These are phyloP conservation scores for Pollenia angustigena DNA, from an alignment of 2,888 invertebrate genomes.

Conservation along the genomic window DNA sequence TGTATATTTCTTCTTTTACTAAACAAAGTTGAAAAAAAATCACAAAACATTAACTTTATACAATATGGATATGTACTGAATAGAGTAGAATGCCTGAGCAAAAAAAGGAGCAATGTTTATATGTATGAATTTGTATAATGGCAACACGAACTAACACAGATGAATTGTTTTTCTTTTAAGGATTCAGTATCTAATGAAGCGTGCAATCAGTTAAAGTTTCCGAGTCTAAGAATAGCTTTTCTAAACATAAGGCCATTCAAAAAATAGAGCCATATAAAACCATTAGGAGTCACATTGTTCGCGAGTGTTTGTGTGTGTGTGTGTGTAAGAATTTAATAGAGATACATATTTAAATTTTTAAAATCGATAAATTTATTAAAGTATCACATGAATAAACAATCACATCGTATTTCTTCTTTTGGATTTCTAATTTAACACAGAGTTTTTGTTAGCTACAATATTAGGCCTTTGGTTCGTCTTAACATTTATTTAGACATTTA, in stretches of 20 bases:
- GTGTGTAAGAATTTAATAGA: slow-evolving; percentile 31
- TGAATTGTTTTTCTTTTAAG: slow-evolving; percentile 43
- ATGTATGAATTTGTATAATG: background rate
- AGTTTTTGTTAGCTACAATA: background rate
- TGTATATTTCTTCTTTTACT: background rate
- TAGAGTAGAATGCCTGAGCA: background rate
- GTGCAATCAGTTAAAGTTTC: slow-evolving; percentile 64
- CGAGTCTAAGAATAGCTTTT: slow-evolving; percentile 30
- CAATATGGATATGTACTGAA: slow-evolving; percentile 16
- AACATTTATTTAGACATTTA: too few species aligned
- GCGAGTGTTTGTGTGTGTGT: too few species aligned
- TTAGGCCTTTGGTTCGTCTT: slow-evolving; percentile 30
- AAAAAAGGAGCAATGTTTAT: slow-evolving; percentile 1
- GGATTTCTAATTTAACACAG: background rate
- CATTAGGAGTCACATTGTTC: background rate
- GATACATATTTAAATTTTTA: slow-evolving; percentile 50
- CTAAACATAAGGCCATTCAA: slow-evolving; percentile 19
- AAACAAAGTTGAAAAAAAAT: slow-evolving; percentile 6
- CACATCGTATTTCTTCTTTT: background rate
- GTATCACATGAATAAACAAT: slow-evolving; percentile 38
- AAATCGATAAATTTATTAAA: slow-evolving; percentile 55
- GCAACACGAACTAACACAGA: slow-evolving; percentile 3
- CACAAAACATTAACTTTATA: slow-evolving; percentile 27
- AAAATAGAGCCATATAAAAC: slow-evolving; percentile 17
- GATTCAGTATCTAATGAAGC: slow-evolving; percentile 67